Conservation (phyloP, 2,888 invertebrate species). For the Isotomurus palustris region DNA sequence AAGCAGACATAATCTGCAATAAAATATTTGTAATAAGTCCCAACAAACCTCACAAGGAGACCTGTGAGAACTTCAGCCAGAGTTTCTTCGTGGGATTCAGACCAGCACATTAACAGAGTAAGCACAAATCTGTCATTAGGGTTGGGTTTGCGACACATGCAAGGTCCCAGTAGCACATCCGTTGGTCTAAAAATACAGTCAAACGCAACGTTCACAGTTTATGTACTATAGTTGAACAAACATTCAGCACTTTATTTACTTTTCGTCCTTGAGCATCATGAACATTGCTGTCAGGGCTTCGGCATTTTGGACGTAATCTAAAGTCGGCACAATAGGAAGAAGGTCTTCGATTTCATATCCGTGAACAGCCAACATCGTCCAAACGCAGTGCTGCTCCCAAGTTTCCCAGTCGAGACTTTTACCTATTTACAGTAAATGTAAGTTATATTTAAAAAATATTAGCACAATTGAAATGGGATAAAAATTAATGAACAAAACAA, state of each 20-base stretch:
- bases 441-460: neutral
- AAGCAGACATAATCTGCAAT: too few relatives aligned
- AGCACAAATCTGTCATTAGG: slow-evolving; percentile 80
- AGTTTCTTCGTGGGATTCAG: slow-evolving; percentile 72
- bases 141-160: slow-evolving; percentile 70
- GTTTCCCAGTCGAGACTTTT: slow-evolving; percentile 89
- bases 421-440: slow-evolving; percentile 21
- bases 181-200: slow-evolving; percentile 60
- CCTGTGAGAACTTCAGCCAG: slow-evolving; percentile 53
- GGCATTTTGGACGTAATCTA: slow-evolving; percentile 78
- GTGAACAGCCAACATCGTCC: slow-evolving; percentile 93
- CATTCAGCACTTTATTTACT: slow-evolving; percentile 54
- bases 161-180: slow-evolving; percentile 74
- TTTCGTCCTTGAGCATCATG: slow-evolving; percentile 85
- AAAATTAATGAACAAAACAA: neutral
- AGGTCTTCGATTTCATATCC: slow-evolving; percentile 89
- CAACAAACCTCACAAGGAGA: slow-evolving; percentile 48
- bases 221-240: neutral
- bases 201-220: neutral
- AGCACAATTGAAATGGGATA: neutral
- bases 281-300: slow-evolving; percentile 89
- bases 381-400: slow-evolving; percentile 93
- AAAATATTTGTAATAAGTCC: neutral
- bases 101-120: slow-evolving; percentile 89
- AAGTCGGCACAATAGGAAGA: slow-evolving; percentile 70